phyloP scores from a whole-genome alignment of 1,140 invertebrate species.

The Rhysida immarginata region DNA sequence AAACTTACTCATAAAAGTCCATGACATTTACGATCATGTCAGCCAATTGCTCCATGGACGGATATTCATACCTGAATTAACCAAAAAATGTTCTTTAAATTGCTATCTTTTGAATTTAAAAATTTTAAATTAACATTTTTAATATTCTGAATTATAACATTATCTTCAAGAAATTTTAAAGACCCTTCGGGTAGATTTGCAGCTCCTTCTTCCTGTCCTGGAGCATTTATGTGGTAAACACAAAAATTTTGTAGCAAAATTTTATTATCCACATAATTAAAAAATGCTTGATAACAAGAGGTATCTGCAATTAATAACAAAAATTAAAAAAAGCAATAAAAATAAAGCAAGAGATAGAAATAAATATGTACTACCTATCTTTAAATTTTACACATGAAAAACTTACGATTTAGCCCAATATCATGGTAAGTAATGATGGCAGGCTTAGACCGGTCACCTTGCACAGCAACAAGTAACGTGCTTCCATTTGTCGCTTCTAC shows the following conservation, averaged over 20 bases:
- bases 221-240: constrained; percentile 95
- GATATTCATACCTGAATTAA: constrained; percentile 69
- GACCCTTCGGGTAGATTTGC: constrained; percentile 81
- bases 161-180: no score
- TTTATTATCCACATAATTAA: constrained; percentile 92
- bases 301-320: constrained; percentile 42
- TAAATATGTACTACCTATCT: no score
- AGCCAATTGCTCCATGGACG: constrained; percentile 90
- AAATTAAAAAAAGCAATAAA: background rate
- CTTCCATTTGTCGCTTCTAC: constrained; percentile 51
- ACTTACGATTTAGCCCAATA: constrained; percentile 85
- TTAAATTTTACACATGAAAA: no score
- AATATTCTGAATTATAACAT: no score
- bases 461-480: constrained; percentile 71
- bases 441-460: constrained; percentile 77
- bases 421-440: constrained; percentile 95
- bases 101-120: no score
- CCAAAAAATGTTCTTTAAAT: constrained; percentile 9
- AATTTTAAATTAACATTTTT: no score
- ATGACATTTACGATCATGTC: constrained; percentile 69
- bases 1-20: constrained; percentile 43
- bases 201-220: constrained; percentile 92
- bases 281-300: constrained; percentile 94
- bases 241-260: constrained; percentile 91
- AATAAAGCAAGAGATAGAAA: no score